Evolutionary conservation across 1,140 invertebrate genomes (phyloP).

Genomic region (Bathynomus jamesi): DNA sequence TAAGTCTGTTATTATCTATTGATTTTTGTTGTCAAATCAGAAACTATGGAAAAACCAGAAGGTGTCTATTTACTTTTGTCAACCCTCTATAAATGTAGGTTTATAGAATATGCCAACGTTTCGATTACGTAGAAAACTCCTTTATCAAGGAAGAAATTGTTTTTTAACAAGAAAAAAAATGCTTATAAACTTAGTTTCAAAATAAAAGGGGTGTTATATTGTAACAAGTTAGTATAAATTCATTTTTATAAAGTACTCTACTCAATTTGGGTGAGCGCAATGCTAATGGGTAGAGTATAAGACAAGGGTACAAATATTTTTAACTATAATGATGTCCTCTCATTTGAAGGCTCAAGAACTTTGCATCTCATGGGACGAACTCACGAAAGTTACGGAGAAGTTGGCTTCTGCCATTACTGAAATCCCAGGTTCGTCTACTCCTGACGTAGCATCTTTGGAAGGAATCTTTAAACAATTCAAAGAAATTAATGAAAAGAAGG

Average conservation of each 20-base stretch:
- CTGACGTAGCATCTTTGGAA: slow-evolving; percentile 26
- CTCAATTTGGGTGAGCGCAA: background rate
- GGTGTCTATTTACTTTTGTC: no score
- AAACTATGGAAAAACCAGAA: no score
- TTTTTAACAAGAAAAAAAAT: no score
- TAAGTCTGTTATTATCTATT: no score
- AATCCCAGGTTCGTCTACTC: slow-evolving; percentile 18
- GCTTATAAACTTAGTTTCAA: background rate
- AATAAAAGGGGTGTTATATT: background rate
- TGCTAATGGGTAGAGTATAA: no score
- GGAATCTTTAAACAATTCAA: slow-evolving; percentile 28
- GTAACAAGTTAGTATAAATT: background rate
- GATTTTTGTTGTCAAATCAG: no score
- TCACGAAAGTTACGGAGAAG: slow-evolving; percentile 21
- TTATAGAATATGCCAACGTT: no score
- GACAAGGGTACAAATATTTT: background rate
- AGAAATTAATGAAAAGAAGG: slow-evolving; percentile 31
- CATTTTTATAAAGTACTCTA: background rate
- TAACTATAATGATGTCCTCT: background rate
- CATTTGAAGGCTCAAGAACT: slow-evolving; percentile 24
- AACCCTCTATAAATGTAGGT: no score
- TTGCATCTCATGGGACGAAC: slow-evolving; percentile 25
- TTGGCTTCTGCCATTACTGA: slow-evolving; percentile 19
- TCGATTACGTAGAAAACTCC: no score
- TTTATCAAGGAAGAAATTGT: no score